Conservation (phyloP, 1,140 invertebrate genomes). For the Calephelis nemesis region DNA sequence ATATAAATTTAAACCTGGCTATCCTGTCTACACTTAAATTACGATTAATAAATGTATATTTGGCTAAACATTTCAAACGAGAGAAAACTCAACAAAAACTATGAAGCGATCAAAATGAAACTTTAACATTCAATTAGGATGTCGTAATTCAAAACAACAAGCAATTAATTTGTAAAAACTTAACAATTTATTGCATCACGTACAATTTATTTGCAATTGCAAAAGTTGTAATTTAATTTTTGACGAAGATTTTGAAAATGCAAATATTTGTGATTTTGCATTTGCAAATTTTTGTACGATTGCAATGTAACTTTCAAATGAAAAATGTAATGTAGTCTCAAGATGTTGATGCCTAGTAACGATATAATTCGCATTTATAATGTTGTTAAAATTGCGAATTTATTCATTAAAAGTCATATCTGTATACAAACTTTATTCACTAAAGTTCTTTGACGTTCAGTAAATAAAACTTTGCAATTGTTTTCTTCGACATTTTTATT, state of each 20-base stretch:
- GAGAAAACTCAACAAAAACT: slow-evolving; percentile 61
- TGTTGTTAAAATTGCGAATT: slow-evolving; percentile 19
- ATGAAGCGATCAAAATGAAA: slow-evolving; percentile 63
- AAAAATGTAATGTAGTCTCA: slow-evolving; percentile 77
- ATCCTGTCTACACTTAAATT: slow-evolving; percentile 73
- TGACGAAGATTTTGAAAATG: background rate
- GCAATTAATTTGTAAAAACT: slow-evolving; percentile 73
- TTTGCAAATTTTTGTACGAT: slow-evolving; percentile 16
- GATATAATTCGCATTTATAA: slow-evolving; percentile 8
- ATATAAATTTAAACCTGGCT: slow-evolving; percentile 76
- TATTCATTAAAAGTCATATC: slow-evolving; percentile 14
- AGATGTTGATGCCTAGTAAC: slow-evolving; percentile 35
- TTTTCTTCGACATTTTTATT: slow-evolving; percentile 3
- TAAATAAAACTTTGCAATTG: slow-evolving; percentile 14
- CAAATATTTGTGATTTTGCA: slow-evolving; percentile 16
- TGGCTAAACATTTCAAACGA: slow-evolving; percentile 71
- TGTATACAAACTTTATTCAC: slow-evolving; percentile 2
- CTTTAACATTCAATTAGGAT: slow-evolving; percentile 73
- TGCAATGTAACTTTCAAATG: slow-evolving; percentile 60
- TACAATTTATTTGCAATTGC: slow-evolving; percentile 20
- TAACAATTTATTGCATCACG: slow-evolving; percentile 51
- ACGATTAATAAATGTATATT: slow-evolving; percentile 74
- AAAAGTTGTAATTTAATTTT: background rate
- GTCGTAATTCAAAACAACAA: slow-evolving; percentile 70
- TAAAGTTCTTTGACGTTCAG: background rate